Conservation (phyloP, 2,888 invertebrate species). For the Melikaiella ostensackeni region DNA sequence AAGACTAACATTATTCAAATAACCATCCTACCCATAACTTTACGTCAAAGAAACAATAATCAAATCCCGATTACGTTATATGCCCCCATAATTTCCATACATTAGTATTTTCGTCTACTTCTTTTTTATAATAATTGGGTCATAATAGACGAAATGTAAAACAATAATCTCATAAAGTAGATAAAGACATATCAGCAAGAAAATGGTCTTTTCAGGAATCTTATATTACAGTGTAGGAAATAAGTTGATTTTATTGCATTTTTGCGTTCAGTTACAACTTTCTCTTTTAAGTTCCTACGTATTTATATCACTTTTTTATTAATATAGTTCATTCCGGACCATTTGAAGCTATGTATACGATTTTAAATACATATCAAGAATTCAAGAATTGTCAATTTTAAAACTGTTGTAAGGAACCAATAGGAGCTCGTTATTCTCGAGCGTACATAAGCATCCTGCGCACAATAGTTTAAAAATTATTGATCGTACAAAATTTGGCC, state of each 20-base stretch:
- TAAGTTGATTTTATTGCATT: conserved; percentile 5
- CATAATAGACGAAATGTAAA: neutral
- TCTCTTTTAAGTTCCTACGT: conserved; percentile 12
- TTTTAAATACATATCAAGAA: too few relatives aligned
- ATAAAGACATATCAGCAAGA: neutral
- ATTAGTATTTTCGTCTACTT: neutral
- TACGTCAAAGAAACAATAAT: conserved; percentile 17
- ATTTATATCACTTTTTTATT: too few relatives aligned
- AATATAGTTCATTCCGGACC: too few relatives aligned
- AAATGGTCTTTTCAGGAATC: neutral
- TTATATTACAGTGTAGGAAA: neutral
- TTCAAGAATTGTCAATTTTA: too few relatives aligned
- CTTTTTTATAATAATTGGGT: neutral
- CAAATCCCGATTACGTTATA: neutral
- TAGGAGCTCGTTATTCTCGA: too few relatives aligned
- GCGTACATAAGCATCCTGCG: too few relatives aligned
- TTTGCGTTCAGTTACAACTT: neutral
- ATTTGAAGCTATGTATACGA: too few relatives aligned
- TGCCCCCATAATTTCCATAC: neutral
- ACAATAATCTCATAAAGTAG: neutral
- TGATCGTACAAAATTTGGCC: too few relatives aligned
- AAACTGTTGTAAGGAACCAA: too few relatives aligned
- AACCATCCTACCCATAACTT: conserved; percentile 11
- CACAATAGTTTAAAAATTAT: too few relatives aligned
- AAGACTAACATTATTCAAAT: conserved; percentile 29